phyloP scores from a whole-genome alignment of 2,113 vertebrate genomes.

The Poeciliopsis occidentalis region DNA sequence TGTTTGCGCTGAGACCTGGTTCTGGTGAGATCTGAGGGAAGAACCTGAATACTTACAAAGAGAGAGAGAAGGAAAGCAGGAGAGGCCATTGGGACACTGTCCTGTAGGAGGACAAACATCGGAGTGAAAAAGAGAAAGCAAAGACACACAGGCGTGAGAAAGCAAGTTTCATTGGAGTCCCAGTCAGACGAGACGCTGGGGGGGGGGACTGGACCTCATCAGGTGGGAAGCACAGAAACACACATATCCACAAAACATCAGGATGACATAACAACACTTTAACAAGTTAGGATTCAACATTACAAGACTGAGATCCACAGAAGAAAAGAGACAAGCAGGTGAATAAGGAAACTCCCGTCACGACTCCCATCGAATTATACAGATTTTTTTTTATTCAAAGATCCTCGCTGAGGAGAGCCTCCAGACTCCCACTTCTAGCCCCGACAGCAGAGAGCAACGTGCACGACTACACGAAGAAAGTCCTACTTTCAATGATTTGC shows the following conservation, averaged over 20 bases:
- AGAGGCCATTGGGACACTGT: constrained; percentile 99
- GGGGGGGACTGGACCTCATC: not conserved
- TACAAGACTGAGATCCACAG: not conserved
- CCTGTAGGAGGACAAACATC: constrained; percentile 99
- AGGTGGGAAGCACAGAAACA: not conserved
- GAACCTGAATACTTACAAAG: constrained; percentile 98
- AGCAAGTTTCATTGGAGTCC: constrained; percentile 60
- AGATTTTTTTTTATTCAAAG: not conserved
- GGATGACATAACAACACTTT: too few relatives aligned
- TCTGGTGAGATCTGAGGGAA: constrained; percentile 65
- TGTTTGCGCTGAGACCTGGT: constrained; percentile 45
- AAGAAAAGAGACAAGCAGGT: not conserved
- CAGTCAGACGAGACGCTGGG: constrained; percentile 22
- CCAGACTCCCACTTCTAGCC: not conserved
- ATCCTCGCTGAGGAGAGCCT: not conserved
- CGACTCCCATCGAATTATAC: not conserved
- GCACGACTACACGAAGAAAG: not conserved
- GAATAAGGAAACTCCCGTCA: too few relatives aligned
- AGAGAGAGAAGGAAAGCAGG: constrained; percentile 99
- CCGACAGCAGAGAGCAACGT: not conserved
- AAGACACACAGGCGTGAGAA: constrained; percentile 62
- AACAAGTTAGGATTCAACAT: not conserved
- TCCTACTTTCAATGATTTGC: not conserved
- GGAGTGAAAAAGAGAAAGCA: constrained; percentile 80
- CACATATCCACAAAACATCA: not conserved